These are phyloP conservation scores for Nomada fabriciana DNA, from an alignment of 2,888 invertebrate genomes.

Conservation along the genomic window DNA sequence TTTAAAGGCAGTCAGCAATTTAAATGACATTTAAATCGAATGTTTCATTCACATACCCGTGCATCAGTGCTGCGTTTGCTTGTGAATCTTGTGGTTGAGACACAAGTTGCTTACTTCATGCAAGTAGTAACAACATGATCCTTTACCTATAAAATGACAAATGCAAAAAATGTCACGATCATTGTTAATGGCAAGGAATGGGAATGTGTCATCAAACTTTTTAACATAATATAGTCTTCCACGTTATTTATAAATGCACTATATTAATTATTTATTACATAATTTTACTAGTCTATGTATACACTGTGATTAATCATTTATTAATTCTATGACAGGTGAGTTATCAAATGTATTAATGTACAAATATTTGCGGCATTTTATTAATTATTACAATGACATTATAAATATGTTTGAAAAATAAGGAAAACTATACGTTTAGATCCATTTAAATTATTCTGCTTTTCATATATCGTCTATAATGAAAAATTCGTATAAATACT, in stretches of 20 bases:
- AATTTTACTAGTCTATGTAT: slow-evolving; percentile 34
- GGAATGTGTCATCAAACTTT: slow-evolving; percentile 22
- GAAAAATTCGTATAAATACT: neutral
- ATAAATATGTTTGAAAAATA: slow-evolving; percentile 6
- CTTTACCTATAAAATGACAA: slow-evolving; percentile 23
- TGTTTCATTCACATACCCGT: slow-evolving; percentile 17
- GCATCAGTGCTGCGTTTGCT: neutral
- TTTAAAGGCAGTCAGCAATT: neutral
- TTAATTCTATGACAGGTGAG: slow-evolving; percentile 49
- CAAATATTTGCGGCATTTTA: neutral
- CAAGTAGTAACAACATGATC: slow-evolving; percentile 49
- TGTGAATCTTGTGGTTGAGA: neutral
- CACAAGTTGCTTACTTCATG: slow-evolving; percentile 41
- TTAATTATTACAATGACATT: neutral
- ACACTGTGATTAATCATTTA: slow-evolving; percentile 33
- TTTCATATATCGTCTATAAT: slow-evolving; percentile 8
- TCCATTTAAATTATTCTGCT: neutral
- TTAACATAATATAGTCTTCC: slow-evolving; percentile 44
- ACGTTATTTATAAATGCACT: slow-evolving; percentile 44
- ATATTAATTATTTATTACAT: slow-evolving; percentile 42
- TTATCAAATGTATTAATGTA: slow-evolving; percentile 27
- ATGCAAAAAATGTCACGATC: slow-evolving; percentile 31
- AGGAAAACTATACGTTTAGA: neutral
- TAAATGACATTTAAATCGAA: slow-evolving; percentile 1
- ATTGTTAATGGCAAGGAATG: slow-evolving; percentile 33